Conservation (phyloP, 2,113 vertebrate species). For the Hyperopisus bebe region DNA sequence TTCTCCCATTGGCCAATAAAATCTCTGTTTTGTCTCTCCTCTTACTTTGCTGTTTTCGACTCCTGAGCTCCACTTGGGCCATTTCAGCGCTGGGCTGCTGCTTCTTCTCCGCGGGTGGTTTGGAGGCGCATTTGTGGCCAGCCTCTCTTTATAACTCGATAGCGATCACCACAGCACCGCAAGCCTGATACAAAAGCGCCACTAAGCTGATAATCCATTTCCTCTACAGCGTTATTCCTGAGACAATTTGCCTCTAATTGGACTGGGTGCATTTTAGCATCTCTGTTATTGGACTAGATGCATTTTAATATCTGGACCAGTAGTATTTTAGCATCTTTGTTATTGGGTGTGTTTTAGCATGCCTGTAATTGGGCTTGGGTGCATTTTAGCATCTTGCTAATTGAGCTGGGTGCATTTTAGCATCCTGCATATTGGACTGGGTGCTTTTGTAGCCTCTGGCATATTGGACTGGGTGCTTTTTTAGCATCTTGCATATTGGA, state of each 20-base stretch:
- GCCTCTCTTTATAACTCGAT: background rate
- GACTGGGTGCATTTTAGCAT: background rate
- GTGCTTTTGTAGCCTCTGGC: background rate
- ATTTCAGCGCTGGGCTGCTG: background rate
- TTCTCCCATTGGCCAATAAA: background rate
- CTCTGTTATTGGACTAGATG: background rate
- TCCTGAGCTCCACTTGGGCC: background rate
- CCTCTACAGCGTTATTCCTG: background rate
- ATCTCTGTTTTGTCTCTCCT: background rate
- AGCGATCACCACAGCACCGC: background rate
- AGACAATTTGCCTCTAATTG: slow-evolving; percentile 4
- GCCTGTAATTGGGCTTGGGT: background rate
- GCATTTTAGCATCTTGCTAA: background rate
- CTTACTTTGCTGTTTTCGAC: background rate
- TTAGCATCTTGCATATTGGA: background rate
- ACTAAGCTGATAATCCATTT: background rate
- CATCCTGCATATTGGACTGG: background rate
- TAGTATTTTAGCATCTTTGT: background rate
- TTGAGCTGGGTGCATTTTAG: background rate
- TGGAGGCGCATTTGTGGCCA: background rate
- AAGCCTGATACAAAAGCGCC: background rate
- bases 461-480: background rate
- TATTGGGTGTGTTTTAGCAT: background rate
- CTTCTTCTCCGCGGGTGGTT: background rate
- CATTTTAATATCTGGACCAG: background rate